phyloP scores from a whole-genome alignment of 1,140 invertebrate species.

The Heliothis virescens region DNA sequence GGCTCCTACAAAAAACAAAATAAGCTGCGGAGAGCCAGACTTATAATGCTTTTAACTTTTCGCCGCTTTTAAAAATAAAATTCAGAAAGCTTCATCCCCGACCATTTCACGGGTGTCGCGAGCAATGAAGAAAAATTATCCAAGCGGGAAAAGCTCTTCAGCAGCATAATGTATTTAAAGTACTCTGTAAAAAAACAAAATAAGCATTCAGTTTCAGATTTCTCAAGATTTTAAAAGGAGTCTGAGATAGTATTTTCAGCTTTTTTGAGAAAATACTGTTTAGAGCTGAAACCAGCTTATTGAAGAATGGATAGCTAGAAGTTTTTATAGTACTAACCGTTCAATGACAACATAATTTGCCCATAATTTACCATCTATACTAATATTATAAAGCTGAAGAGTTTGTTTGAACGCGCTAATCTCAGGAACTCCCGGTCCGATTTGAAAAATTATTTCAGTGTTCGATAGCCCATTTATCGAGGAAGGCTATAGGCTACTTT shows the following conservation, averaged over 20 bases:
- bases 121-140: constrained; percentile 3
- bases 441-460: too few relatives aligned
- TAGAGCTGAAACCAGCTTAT: not conserved
- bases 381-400: too few relatives aligned
- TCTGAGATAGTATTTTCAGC: not conserved
- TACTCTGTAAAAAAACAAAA: constrained; percentile 8
- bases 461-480: too few relatives aligned
- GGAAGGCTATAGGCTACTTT: too few relatives aligned
- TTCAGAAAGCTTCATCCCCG: not conserved
- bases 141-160: not conserved
- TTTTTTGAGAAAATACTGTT: not conserved
- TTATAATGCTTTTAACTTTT: not conserved
- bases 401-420: too few relatives aligned
- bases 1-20: too few relatives aligned
- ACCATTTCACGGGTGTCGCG: not conserved
- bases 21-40: not conserved
- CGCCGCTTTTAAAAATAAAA: not conserved
- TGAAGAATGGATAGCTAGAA: too few relatives aligned
- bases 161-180: constrained; percentile 11
- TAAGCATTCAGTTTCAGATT: constrained; percentile 18
- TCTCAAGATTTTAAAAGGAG: constrained; percentile 21
- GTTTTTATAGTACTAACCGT: too few relatives aligned
- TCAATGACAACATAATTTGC: too few relatives aligned
- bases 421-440: too few relatives aligned
- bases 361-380: too few relatives aligned